Percentiles rank a stretch among this genome's conserved stretches.
phyloP scores from a whole-genome alignment of 2,888 invertebrate species.

The Tiphia femorata region DNA sequence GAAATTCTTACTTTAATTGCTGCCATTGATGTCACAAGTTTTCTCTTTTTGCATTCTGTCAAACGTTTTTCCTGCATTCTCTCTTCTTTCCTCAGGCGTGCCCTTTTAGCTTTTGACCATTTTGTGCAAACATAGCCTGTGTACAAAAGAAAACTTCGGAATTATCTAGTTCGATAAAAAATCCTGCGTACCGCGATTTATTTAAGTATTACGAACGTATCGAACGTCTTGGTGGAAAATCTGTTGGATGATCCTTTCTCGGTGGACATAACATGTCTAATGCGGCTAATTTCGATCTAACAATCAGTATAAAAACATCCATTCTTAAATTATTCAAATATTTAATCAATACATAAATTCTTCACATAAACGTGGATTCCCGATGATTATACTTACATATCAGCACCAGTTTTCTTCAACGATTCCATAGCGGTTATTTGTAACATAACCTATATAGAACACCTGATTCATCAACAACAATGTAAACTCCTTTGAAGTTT shows the following conservation, averaged over 20 bases:
- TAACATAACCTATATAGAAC: no score
- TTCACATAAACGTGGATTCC: no score
- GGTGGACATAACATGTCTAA: not conserved
- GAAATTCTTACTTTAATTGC: not conserved
- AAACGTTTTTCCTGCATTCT: slow-evolving; percentile 1
- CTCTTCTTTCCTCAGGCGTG: not conserved
- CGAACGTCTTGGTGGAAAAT: not conserved
- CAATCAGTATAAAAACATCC: no score
- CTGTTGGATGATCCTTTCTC: not conserved
- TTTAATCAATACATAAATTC: no score
- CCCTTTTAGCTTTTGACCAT: not conserved
- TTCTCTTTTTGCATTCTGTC: not conserved
- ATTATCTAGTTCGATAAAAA: no score
- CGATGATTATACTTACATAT: no score
- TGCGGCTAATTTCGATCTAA: not conserved
- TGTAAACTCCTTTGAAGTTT: no score
- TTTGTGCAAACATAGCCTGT: slow-evolving; percentile 2
- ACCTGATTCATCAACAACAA: no score
- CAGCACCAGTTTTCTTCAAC: no score
- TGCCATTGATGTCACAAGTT: not conserved
- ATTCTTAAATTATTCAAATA: no score
- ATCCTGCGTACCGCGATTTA: not conserved
- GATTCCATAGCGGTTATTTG: no score
- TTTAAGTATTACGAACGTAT: not conserved
- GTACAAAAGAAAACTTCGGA: not conserved